These are phyloP conservation scores for Neoscelio sp. DNA, from an alignment of 2,888 invertebrate species.

Conservation along the genomic window DNA sequence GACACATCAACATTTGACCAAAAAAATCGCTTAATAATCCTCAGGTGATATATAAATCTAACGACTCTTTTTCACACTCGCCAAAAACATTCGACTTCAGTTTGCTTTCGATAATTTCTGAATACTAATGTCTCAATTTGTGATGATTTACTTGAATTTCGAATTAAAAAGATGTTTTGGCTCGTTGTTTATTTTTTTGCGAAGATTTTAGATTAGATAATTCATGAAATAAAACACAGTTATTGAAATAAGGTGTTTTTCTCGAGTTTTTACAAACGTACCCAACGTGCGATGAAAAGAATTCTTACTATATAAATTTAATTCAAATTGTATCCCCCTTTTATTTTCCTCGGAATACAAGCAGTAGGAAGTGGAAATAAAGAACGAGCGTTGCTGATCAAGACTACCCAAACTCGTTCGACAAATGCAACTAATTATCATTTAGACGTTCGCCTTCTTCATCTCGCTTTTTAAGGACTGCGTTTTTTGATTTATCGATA, in stretches of 20 bases:
- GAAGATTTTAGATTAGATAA: no score
- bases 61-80: constrained; percentile 18
- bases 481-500: constrained; percentile 36
- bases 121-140: no score
- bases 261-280: no score
- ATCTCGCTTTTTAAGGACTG: neutral
- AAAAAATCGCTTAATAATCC: constrained; percentile 36
- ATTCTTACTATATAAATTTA: no score
- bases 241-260: no score
- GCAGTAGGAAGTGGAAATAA: neutral
- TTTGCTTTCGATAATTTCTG: constrained; percentile 2
- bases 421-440: constrained; percentile 8
- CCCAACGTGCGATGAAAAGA: no score
- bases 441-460: constrained; percentile 1
- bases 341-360: neutral
- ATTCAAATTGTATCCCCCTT: neutral
- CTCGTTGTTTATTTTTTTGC: no score
- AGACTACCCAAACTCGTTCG: neutral
- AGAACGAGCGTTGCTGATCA: neutral
- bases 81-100: neutral
- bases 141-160: no score
- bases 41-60: constrained; percentile 10
- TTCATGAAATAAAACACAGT: no score
- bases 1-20: constrained; percentile 28
- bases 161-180: no score